Conservation (phyloP, 2,113 vertebrate genomes). For the Cricetomys ansorgei region DNA sequence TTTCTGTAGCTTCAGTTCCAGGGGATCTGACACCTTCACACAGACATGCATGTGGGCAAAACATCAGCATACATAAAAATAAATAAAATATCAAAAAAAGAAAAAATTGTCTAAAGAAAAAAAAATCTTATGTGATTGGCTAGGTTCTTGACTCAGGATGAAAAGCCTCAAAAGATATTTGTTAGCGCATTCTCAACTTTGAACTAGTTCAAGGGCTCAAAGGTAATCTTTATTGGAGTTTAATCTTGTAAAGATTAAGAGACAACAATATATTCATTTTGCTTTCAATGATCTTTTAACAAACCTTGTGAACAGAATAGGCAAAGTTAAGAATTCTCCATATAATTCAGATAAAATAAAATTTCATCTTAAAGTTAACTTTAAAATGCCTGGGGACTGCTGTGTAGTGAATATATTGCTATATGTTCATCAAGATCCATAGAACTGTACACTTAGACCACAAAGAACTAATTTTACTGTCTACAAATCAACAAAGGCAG, state of each 20-base stretch:
- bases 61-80: too few relatives aligned
- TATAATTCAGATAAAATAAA: constrained; percentile 27
- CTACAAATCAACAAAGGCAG: background rate
- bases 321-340: constrained; percentile 9
- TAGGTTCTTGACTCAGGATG: background rate
- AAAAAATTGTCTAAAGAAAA: too few relatives aligned
- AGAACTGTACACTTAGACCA: background rate
- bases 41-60: too few relatives aligned
- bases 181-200: background rate
- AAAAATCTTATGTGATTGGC: background rate
- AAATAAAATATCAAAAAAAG: too few relatives aligned
- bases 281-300: background rate
- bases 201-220: constrained; percentile 10
- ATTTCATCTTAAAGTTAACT: constrained; percentile 11
- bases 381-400: background rate
- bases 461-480: background rate
- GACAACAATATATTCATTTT: constrained; percentile 26
- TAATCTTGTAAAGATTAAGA: constrained; percentile 41
- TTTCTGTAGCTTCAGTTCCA: too few relatives aligned
- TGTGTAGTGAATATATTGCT: background rate
- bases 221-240: constrained; percentile 28
- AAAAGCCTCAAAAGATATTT: background rate
- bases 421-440: background rate
- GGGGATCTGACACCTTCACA: too few relatives aligned
- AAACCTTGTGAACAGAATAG: background rate